Percentiles rank a stretch among this genome's conserved stretches.
Conservation (phyloP, 2,797 vertebrate species). For the Botia almorhae region DNA sequence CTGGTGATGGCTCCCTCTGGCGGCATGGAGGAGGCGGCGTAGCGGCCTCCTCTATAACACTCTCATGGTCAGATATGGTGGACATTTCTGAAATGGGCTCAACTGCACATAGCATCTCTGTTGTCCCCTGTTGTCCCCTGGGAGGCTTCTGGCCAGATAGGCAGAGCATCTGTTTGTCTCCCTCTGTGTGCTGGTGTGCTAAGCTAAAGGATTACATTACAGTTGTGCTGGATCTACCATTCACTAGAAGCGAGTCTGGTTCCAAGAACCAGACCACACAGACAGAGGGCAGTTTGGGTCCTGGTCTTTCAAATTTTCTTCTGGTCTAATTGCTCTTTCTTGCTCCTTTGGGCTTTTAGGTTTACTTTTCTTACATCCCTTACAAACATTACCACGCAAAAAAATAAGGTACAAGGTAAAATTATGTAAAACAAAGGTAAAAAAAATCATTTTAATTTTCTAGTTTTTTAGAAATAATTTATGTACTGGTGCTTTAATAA, state of each 20-base stretch:
- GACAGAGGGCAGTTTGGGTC: background rate
- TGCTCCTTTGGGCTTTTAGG: no score
- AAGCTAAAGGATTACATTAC: conserved; percentile 16
- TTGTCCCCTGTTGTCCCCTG: conserved; percentile 27
- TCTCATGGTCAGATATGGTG: conserved; percentile 10
- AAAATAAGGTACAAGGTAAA: no score
- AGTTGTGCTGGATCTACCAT: conserved; percentile 37
- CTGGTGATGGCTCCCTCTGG: no score
- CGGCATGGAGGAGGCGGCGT: no score
- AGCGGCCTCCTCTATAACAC: no score
- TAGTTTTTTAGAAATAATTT: no score
- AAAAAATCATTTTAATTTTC: no score
- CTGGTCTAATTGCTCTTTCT: no score
- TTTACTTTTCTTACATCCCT: no score
- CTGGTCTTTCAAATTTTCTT: background rate
- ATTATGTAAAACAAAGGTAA: no score
- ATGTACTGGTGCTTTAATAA: no score
- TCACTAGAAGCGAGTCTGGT: conserved; percentile 20
- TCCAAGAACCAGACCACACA: conserved; percentile 9
- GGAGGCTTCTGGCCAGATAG: conserved; percentile 1
- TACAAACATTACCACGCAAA: no score
- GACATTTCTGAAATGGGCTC: background rate
- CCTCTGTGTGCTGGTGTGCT: conserved; percentile 22
- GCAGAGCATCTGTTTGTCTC: conserved; percentile 23
- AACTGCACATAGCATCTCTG: conserved; percentile 8